phyloP scores from a whole-genome alignment of 2,113 vertebrate species.

The Burhinus bistriatus region DNA sequence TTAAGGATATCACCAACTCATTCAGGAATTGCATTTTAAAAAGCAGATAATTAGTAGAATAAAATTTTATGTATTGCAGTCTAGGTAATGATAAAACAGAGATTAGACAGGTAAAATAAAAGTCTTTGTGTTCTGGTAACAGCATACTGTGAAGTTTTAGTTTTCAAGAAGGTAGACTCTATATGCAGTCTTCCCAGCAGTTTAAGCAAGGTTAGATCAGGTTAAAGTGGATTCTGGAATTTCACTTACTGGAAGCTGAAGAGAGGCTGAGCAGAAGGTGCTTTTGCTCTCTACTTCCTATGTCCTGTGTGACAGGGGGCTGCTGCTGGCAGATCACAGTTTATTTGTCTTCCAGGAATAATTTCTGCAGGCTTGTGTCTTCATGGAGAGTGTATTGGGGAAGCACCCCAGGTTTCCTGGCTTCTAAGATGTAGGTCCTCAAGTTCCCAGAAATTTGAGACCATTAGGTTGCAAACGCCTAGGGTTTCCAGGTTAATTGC shows the following conservation, averaged over 20 bases:
- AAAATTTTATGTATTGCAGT: background rate
- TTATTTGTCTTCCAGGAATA: background rate
- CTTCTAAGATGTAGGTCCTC: background rate
- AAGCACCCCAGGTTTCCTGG: background rate
- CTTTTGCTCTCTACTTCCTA: background rate
- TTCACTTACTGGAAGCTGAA: background rate
- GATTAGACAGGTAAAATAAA: background rate
- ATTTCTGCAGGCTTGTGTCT: background rate
- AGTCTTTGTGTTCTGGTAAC: background rate
- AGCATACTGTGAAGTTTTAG: background rate
- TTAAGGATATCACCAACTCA: background rate
- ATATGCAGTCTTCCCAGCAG: background rate
- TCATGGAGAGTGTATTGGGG: background rate
- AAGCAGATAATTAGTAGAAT: background rate
- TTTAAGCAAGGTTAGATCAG: background rate
- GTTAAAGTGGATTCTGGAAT: background rate
- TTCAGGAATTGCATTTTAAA: background rate
- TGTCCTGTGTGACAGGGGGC: background rate
- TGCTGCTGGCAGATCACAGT: background rate
- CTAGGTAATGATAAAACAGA: background rate
- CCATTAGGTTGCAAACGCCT: background rate
- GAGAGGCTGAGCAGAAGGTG: background rate
- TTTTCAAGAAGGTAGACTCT: background rate
- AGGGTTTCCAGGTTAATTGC: background rate
- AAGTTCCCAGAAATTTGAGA: background rate